Base-by-base conservation (phyloP, 2,113 vertebrate species). In the Vulpes ferrilata region DNA sequence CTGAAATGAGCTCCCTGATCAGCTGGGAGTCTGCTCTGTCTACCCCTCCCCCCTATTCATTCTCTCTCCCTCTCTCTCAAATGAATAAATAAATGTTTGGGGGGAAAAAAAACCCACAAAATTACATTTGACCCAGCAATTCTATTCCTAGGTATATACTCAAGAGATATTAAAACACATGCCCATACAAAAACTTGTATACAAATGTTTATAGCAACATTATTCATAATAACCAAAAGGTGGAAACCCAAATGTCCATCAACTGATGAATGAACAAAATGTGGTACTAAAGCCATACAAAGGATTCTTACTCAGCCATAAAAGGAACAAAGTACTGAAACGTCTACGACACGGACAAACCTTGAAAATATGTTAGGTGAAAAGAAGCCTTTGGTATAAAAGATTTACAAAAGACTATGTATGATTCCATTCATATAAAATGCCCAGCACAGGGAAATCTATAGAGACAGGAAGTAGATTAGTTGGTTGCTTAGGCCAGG, bases 201-300 rank as follows among this genome's bases (percentile, higher is more conserved):
- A 91, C 27, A 71, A 85, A 73, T 59, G 16, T 76, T 94, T 65
- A 76, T 22, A 80, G 20, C 60, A 94, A 43, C n/a, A 73, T 43
- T 94, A 71, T 83, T 69, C n/a, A 94, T 78, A 90, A 65, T 48
- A 80, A 57, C 16, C 19, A 85, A 73, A 93, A 79, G 27, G 80
- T 15, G 4, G 51, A 76, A 83, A 88, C 4, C 3, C 25, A 88
- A 83, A 92, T 48, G 67, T 59, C 35, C n/a, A 88, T 67, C 74
- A 74, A 86, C 5, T 43, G 53, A 79, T 19, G 25, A 78, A 88
- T 43, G 23, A 30, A 65, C 71, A 87, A 94, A 89, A 84, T 23
- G 25, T 51, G 32, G 23, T 51, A 30, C 35, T 92, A 74, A 62
- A 65, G 27, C 32, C 27, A 65, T 38, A 87, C 35, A 74, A 67